phyloP scores from a whole-genome alignment of 1,140 invertebrate genomes.

The Tetramorium simillimum region DNA sequence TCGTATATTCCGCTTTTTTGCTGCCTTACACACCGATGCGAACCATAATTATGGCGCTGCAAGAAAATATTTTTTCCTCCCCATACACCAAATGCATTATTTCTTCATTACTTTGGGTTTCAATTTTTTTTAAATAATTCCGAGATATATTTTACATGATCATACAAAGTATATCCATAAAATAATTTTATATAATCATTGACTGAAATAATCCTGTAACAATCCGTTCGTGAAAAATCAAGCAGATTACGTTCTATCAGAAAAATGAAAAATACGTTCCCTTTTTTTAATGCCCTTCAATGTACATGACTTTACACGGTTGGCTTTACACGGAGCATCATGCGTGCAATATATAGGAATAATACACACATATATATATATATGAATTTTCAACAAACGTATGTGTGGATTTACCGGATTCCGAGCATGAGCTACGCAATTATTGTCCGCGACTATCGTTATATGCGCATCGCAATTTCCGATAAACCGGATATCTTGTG shows the following conservation, averaged over 20 bases:
- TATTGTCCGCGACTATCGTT: constrained; percentile 31
- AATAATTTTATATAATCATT: not conserved
- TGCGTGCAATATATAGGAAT: not conserved
- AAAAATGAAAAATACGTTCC: not conserved
- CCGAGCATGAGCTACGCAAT: constrained; percentile 14
- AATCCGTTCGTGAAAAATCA: not conserved
- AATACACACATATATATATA: not conserved
- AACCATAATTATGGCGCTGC: not conserved
- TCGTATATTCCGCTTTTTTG: constrained; percentile 11
- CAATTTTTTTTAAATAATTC: not conserved
- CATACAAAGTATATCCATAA: no score
- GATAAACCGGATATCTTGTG: constrained; percentile 19
- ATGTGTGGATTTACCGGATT: constrained; percentile 14
- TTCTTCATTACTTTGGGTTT: not conserved
- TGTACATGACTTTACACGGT: not conserved
- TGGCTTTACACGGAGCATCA: not conserved
- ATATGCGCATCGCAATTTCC: constrained; percentile 15
- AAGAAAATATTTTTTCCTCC: constrained; percentile 1
- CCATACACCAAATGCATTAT: not conserved
- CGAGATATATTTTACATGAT: not conserved
- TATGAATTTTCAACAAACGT: constrained; percentile 8
- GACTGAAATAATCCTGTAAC: not conserved
- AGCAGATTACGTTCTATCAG: not conserved
- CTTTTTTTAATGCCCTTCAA: not conserved
- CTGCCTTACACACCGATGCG: not conserved